These are phyloP conservation scores for Rhinoptilus africanus DNA, from an alignment of 2,113 vertebrate genomes.

Conservation along the genomic window DNA sequence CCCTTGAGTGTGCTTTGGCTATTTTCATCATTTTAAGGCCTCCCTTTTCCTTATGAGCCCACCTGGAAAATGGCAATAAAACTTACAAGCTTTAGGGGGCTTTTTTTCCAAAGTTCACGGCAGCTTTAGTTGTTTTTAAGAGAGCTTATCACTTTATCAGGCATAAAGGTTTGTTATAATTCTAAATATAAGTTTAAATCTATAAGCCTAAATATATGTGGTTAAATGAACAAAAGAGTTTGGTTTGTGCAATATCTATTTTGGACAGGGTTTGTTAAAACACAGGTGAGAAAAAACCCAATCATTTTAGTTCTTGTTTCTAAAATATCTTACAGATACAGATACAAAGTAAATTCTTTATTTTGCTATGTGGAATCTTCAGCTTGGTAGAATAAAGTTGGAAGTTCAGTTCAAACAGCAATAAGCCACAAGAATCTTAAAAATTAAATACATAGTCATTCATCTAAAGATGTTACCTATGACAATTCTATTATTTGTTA, in stretches of 20 bases:
- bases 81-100: constrained; percentile 22
- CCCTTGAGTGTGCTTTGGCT: neutral
- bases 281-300: neutral
- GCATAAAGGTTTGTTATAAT: neutral
- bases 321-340: neutral
- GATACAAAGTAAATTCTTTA: neutral
- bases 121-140: neutral
- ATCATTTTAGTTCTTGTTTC: neutral
- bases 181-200: too few species aligned
- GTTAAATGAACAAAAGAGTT: neutral
- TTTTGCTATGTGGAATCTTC: neutral
- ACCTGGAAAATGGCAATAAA: constrained; percentile 56
- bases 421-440: neutral
- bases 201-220: neutral
- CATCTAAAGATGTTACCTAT: neutral
- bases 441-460: neutral
- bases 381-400: neutral
- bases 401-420: neutral
- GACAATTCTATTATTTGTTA: neutral
- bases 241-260: neutral
- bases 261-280: neutral
- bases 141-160: constrained; percentile 50
- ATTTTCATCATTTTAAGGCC: constrained; percentile 22
- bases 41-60: constrained; percentile 13
- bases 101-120: constrained; percentile 37